These are phyloP conservation scores for Lomographa bimaculata DNA, from an alignment of 2,888 invertebrate species.

Conservation along the genomic window DNA sequence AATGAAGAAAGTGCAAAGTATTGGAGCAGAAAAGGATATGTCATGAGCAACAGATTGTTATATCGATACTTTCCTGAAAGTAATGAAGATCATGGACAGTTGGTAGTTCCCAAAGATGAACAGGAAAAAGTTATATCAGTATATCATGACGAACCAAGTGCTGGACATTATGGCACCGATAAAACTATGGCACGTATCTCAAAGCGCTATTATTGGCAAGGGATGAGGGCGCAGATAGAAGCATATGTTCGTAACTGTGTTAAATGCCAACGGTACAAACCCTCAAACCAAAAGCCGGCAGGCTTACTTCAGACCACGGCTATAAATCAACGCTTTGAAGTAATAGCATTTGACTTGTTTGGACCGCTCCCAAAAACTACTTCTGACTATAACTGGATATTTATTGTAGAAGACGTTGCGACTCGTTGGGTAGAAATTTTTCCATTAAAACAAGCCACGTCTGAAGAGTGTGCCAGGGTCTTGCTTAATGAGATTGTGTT, in stretches of 20 bases:
- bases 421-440: conserved; percentile 35
- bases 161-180: conserved; percentile 24
- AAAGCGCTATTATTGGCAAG: conserved; percentile 35
- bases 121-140: conserved; percentile 9
- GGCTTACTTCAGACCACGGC: conserved; percentile 42
- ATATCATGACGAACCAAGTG: conserved; percentile 21
- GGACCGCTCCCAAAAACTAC: conserved; percentile 30
- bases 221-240: conserved; percentile 39
- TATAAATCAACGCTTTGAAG: conserved; percentile 37
- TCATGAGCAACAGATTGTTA: too few relatives aligned
- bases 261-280: conserved; percentile 46
- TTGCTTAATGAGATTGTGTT: conserved; percentile 48
- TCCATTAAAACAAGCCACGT: conserved; percentile 22
- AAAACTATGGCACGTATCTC: conserved; percentile 29
- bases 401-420: conserved; percentile 31
- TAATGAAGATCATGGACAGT: conserved; percentile 1
- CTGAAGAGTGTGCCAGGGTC: conserved; percentile 33
- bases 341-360: conserved; percentile 44
- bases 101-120: conserved; percentile 23
- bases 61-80: too few relatives aligned
- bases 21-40: too few relatives aligned
- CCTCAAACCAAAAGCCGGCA: conserved; percentile 43
- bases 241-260: too few relatives aligned
- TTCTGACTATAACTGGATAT: conserved; percentile 25
- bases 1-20: too few relatives aligned